Evolutionary conservation across 1,140 invertebrate genomes (phyloP).

Genomic region (Tribolium castaneum): DNA sequence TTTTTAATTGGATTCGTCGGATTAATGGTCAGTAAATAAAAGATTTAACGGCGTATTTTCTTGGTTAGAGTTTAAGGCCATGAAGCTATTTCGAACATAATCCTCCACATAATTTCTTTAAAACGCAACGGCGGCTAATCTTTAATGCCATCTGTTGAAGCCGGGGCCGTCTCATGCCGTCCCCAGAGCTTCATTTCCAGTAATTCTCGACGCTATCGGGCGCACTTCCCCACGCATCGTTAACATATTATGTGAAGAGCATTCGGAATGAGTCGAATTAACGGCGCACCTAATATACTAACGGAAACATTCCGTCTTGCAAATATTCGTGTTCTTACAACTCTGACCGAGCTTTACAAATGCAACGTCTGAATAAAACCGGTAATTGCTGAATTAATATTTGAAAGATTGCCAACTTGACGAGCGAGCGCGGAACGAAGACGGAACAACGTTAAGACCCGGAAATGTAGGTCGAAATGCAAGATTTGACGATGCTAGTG

Average conservation of each 20-base stretch:
- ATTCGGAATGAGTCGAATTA: slow-evolving; percentile 51
- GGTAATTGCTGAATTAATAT: slow-evolving; percentile 36
- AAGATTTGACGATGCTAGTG: slow-evolving; percentile 1
- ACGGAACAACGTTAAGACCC: not conserved
- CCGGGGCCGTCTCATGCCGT: slow-evolving; percentile 19
- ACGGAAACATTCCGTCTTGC: slow-evolving; percentile 10
- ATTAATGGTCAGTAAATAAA: slow-evolving; percentile 36
- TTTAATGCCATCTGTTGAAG: slow-evolving; percentile 44
- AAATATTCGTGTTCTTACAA: not conserved
- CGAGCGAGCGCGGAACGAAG: not conserved
- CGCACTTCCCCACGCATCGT: slow-evolving; percentile 52
- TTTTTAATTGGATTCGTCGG: slow-evolving; percentile 31
- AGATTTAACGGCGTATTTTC: slow-evolving; percentile 30
- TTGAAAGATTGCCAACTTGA: slow-evolving; percentile 26
- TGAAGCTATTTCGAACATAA: slow-evolving; percentile 33
- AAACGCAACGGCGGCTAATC: slow-evolving; percentile 38
- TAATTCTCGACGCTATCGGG: slow-evolving; percentile 42
- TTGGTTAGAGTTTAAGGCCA: slow-evolving; percentile 27
- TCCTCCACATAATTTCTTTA: slow-evolving; percentile 40
- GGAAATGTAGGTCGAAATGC: slow-evolving; percentile 1
- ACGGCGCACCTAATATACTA: slow-evolving; percentile 15
- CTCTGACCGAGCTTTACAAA: slow-evolving; percentile 27
- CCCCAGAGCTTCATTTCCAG: slow-evolving; percentile 38
- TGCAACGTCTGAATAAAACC: slow-evolving; percentile 22
- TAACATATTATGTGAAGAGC: slow-evolving; percentile 55